Evolutionary conservation across 1,140 invertebrate genomes (phyloP).

Genomic region (Drosophila malerkotliana): DNA sequence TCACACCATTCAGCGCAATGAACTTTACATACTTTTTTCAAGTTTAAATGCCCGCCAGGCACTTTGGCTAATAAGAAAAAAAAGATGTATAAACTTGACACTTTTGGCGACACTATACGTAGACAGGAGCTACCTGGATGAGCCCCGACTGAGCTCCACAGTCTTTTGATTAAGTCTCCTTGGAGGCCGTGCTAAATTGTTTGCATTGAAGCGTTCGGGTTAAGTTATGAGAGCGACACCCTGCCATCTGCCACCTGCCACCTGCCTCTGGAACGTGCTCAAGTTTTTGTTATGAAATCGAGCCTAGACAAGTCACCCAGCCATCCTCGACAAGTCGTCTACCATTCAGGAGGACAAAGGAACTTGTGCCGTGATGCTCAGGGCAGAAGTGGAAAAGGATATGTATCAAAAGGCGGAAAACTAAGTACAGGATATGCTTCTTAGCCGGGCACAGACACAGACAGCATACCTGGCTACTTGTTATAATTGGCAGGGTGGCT

Average conservation of each 20-base stretch:
- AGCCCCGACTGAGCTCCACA: slow-evolving; percentile 41
- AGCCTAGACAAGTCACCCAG: slow-evolving; percentile 63
- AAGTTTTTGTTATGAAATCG: slow-evolving; percentile 80
- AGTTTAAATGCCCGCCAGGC: slow-evolving; percentile 70
- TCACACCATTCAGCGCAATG: slow-evolving; percentile 66
- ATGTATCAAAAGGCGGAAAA: slow-evolving; percentile 68
- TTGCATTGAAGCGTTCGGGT: slow-evolving; percentile 65
- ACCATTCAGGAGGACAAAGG: slow-evolving; percentile 66
- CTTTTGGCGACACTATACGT: slow-evolving; percentile 46
- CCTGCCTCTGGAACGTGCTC: slow-evolving; percentile 62
- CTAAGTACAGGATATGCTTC: slow-evolving; percentile 72
- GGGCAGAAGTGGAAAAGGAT: slow-evolving; percentile 58
- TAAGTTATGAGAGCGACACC: slow-evolving; percentile 9
- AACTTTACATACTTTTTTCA: slow-evolving; percentile 73
- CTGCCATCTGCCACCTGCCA: neutral
- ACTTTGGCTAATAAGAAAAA: slow-evolving; percentile 72
- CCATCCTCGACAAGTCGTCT: slow-evolving; percentile 33
- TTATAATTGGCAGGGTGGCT: slow-evolving; percentile 68
- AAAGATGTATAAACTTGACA: slow-evolving; percentile 50
- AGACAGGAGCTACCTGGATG: slow-evolving; percentile 5
- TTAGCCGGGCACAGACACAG: slow-evolving; percentile 9
- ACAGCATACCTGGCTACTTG: slow-evolving; percentile 60
- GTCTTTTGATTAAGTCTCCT: slow-evolving; percentile 76
- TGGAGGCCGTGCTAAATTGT: slow-evolving; percentile 75
- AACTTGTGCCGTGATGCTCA: slow-evolving; percentile 14